Percentiles rank a stretch among this genome's conserved stretches.
Conservation (phyloP, 1,140 invertebrate genomes). For the Heterodera schachtii region DNA sequence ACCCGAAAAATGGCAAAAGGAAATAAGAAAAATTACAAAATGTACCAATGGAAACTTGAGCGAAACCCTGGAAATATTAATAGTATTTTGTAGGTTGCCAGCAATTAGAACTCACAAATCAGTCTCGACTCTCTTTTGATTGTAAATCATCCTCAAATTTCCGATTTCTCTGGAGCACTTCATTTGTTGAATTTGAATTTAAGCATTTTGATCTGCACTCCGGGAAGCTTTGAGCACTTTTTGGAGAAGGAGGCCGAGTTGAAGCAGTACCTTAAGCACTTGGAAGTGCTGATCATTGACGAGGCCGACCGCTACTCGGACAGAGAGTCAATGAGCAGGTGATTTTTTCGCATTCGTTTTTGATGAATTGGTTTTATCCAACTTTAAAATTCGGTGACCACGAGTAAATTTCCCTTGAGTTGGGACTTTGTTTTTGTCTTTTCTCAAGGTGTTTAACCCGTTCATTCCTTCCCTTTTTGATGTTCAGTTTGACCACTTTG, state of each 20-base stretch:
- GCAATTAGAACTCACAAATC: too few relatives aligned
- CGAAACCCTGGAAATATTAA: too few relatives aligned
- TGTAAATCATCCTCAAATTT: slow-evolving; percentile 3
- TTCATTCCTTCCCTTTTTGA: too few relatives aligned
- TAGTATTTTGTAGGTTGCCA: too few relatives aligned
- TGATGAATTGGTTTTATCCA: background rate
- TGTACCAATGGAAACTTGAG: too few relatives aligned
- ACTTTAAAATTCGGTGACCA: too few relatives aligned
- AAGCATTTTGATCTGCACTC: slow-evolving; percentile 59
- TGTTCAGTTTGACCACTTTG: slow-evolving; percentile 80
- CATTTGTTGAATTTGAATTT: slow-evolving; percentile 13
- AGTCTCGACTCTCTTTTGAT: too few relatives aligned
- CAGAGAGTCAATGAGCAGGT: slow-evolving; percentile 81
- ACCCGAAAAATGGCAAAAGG: background rate
- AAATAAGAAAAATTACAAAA: background rate
- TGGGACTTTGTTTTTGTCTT: too few relatives aligned
- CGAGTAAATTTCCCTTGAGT: too few relatives aligned
- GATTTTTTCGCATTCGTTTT: too few relatives aligned
- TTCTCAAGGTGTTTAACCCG: too few relatives aligned
- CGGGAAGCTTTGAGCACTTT: slow-evolving; percentile 55
- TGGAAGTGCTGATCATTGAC: slow-evolving; percentile 91
- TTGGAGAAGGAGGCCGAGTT: slow-evolving; percentile 48
- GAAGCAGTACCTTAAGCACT: slow-evolving; percentile 56
- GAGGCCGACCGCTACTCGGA: slow-evolving; percentile 93
- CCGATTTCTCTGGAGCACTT: background rate